Base-by-base conservation (phyloP, 2,113 vertebrate species). In the Phylloscopus trochiloides region DNA sequence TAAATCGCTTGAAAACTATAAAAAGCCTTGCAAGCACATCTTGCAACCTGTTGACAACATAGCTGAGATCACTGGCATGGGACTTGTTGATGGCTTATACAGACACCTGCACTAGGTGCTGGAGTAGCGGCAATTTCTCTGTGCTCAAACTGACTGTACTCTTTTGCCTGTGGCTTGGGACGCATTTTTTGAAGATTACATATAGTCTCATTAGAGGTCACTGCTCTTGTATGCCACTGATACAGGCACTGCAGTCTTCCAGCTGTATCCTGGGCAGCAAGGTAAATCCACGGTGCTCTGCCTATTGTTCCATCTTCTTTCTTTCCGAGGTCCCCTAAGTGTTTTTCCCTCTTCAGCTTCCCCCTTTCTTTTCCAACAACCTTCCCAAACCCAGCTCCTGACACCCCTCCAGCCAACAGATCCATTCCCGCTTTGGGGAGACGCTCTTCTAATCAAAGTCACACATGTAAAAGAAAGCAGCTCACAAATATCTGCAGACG, bases 121-220 rank as follows among this genome's bases (percentile, higher is more conserved):
- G 93, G 86, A 95, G 85, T 83, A 96, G 90, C 59, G 62, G 95
- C 93, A 95, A 85, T 94, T 95, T 88, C 73, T 79, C 85, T 97
- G 92, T 26, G 88, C 92, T 95, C 93, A 96, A 40, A 59, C 88
- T 92, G 48, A 94, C 94, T 95, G 90, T 54, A 84, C 89, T 88
- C 62, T 86, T 97, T 87, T 0, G 90, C 81, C 85, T 95, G 96
- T 70, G 96, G 95, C 96, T 94, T 75, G 90, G 92, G 96, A 96
- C 93, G 92, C 95, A 97, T 98, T 98, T 97, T 98, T 97, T 92
- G 91, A 95, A 97, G 97, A 96, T 98, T 97, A 97, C 97, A 98
- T 94, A 98, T 0, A 72, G 95, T 91, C 95, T 97, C 95, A 94
- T 95, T 96, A 97, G 93, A 95, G 85, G 93, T 97, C 89, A 81